phyloP scores from a whole-genome alignment of 2,888 invertebrate species.

The Allygus modestus region DNA sequence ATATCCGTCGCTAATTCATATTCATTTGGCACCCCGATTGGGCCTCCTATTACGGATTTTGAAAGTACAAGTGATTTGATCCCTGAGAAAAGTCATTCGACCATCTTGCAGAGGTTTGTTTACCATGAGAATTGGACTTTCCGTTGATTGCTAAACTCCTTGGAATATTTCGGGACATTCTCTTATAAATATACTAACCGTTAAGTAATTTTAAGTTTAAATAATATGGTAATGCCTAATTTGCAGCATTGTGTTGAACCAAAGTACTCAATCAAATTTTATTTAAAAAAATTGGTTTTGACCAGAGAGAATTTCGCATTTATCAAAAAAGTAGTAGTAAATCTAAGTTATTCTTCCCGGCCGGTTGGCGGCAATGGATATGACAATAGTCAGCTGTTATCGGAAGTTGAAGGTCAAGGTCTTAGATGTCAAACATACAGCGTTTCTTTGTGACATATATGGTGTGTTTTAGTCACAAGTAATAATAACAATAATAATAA shows the following conservation, averaged over 20 bases:
- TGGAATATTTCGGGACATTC: background rate
- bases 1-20: no score
- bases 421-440: constrained; percentile 2
- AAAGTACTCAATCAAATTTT: no score
- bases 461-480: no score
- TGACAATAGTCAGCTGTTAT: constrained; percentile 22
- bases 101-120: background rate
- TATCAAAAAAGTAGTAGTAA: background rate
- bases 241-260: no score
- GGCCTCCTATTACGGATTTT: no score
- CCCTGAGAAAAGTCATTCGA: background rate
- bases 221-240: no score
- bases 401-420: constrained; percentile 22
- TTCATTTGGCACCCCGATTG: no score
- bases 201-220: background rate
- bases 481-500: no score
- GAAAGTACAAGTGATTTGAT: background rate
- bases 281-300: no score
- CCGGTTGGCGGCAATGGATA: constrained; percentile 3
- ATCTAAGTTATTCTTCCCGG: background rate
- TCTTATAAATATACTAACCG: background rate
- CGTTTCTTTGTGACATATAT: background rate
- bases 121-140: constrained; percentile 4
- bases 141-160: background rate
- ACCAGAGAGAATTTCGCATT: no score